Percentiles rank a stretch among this genome's conserved stretches.
Evolutionary conservation across 2,888 invertebrate species (phyloP).

Genomic region (Oscheius sp.): DNA sequence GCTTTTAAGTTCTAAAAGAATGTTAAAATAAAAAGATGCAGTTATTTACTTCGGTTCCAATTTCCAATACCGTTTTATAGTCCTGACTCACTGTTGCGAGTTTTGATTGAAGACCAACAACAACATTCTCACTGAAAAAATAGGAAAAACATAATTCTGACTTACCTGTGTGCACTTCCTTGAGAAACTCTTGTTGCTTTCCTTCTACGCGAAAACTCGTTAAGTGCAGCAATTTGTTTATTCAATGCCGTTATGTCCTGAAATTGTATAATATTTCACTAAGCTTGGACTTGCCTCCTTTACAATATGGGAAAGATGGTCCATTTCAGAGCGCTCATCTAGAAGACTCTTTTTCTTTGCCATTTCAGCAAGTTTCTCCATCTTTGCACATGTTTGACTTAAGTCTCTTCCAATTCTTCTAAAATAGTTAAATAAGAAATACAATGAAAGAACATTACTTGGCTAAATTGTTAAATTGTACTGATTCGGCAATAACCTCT

Average conservation of each 20-base stretch:
- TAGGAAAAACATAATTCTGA: background rate
- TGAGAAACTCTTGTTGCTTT: slow-evolving; percentile 35
- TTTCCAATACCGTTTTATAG: slow-evolving; percentile 96
- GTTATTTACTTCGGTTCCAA: slow-evolving; percentile 86
- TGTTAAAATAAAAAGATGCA: background rate
- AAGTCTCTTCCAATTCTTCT: slow-evolving; percentile 93
- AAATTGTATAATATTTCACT: slow-evolving; percentile 13
- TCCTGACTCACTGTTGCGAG: slow-evolving; percentile 95
- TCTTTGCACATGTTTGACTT: slow-evolving; percentile 91
- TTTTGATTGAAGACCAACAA: slow-evolving; percentile 84
- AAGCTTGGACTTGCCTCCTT: slow-evolving; percentile 80
- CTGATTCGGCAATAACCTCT: slow-evolving; percentile 57
- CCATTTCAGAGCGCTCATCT: slow-evolving; percentile 96
- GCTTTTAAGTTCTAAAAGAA: slow-evolving; percentile 83
- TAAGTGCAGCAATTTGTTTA: slow-evolving; percentile 89
- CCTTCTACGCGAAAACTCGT: slow-evolving; percentile 67
- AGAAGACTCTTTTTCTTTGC: slow-evolving; percentile 95
- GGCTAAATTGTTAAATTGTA: slow-evolving; percentile 68
- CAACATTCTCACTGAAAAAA: slow-evolving; percentile 80
- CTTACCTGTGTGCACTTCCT: slow-evolving; percentile 40
- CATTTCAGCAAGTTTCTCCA: slow-evolving; percentile 90
- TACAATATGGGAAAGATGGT: slow-evolving; percentile 94
- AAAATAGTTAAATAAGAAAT: slow-evolving; percentile 31
- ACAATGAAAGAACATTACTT: slow-evolving; percentile 44
- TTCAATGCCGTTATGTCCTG: slow-evolving; percentile 88